Percentiles rank a stretch among this genome's conserved stretches.
Conservation (phyloP, 2,888 invertebrate species). For the Conchocele bisecta region DNA sequence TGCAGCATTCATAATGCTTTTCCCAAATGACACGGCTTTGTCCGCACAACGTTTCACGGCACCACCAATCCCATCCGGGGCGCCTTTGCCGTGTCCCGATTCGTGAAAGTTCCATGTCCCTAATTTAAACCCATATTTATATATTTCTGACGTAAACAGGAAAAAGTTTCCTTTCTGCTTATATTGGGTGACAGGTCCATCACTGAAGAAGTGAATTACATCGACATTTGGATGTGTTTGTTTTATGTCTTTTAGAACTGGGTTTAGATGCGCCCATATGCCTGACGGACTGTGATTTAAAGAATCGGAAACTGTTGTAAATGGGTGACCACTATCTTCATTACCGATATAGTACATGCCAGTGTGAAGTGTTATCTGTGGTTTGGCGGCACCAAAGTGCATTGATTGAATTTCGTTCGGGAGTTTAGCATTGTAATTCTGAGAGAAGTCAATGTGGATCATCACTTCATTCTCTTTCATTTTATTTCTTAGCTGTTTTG, state of each 20-base stretch:
- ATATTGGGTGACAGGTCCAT: constrained; percentile 79
- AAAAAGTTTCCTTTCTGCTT: constrained; percentile 80
- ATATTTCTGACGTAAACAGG: constrained; percentile 56
- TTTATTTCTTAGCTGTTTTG: neutral
- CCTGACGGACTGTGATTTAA: constrained; percentile 77
- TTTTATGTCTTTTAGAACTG: constrained; percentile 59
- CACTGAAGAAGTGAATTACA: constrained; percentile 55
- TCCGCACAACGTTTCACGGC: constrained; percentile 70
- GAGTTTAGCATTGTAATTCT: constrained; percentile 78
- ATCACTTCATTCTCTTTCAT: constrained; percentile 25
- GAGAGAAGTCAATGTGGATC: constrained; percentile 77
- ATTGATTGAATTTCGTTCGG: constrained; percentile 77
- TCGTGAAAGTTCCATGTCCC: constrained; percentile 77
- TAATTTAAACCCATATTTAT: constrained; percentile 24
- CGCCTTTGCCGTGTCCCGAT: constrained; percentile 78
- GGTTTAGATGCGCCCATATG: constrained; percentile 81
- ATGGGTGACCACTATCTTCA: constrained; percentile 30
- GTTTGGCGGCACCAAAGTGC: constrained; percentile 78
- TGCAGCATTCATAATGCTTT: constrained; percentile 39
- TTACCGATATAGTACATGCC: constrained; percentile 71
- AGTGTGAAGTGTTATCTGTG: constrained; percentile 79
- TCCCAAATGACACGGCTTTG: constrained; percentile 25
- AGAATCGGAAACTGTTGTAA: constrained; percentile 76
- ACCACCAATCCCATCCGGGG: constrained; percentile 76
- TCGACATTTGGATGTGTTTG: constrained; percentile 27